These are phyloP conservation scores for Sternarchorhynchus goeldii DNA, from an alignment of 2,797 vertebrate species.

Conservation along the genomic window DNA sequence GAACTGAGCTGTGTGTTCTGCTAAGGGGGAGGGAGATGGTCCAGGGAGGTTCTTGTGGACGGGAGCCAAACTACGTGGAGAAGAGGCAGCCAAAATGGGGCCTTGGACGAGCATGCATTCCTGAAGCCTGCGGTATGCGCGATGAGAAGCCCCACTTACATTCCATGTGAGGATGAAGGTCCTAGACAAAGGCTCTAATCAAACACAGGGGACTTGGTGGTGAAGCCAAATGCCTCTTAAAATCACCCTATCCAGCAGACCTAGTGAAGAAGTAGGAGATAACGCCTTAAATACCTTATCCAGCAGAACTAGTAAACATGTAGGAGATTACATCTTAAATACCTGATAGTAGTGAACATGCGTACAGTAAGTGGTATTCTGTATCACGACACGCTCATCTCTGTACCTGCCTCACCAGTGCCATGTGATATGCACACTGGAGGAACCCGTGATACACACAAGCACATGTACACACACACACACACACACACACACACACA, in stretches of 20 bases:
- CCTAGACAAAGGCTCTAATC: slow-evolving; percentile 21
- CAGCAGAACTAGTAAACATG: no score
- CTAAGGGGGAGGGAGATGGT: neutral
- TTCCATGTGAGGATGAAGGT: slow-evolving; percentile 25
- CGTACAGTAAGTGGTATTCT: no score
- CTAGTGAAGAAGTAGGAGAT: neutral
- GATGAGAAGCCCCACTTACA: slow-evolving; percentile 34
- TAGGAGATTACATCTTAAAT: no score
- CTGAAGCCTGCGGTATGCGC: slow-evolving; percentile 29
- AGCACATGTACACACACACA: neutral
- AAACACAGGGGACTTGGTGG: neutral
- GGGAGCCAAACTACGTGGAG: slow-evolving; percentile 31
- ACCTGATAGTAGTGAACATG: no score
- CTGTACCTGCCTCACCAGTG: neutral
- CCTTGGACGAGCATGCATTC: slow-evolving; percentile 36
- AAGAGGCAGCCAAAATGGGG: slow-evolving; percentile 21
- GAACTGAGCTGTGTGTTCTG: slow-evolving; percentile 3
- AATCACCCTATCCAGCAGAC: neutral
- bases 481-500: neutral
- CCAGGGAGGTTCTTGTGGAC: neutral
- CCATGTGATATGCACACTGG: no score
- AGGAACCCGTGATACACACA: neutral
- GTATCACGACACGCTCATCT: slow-evolving; percentile 12
- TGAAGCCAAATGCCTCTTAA: slow-evolving; percentile 13
- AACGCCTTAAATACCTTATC: neutral